Conservation (phyloP, 2,888 invertebrate species). For the Drosophila neutralis region DNA sequence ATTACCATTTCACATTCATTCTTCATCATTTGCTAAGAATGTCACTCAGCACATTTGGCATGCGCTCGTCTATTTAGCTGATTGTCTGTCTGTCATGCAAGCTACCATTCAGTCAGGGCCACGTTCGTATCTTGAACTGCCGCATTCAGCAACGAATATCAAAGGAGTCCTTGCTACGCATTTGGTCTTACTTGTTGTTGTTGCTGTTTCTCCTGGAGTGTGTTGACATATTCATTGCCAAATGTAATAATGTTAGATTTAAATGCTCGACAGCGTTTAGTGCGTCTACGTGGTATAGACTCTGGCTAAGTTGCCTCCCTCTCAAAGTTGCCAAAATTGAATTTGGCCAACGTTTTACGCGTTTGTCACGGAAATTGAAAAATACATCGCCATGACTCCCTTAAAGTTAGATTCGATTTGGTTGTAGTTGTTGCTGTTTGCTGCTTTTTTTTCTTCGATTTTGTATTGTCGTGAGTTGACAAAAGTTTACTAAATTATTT, state of each 20-base stretch:
- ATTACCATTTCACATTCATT: conserved; percentile 78
- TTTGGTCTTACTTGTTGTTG: conserved; percentile 12
- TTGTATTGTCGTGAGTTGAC: conserved; percentile 59
- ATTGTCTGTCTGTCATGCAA: conserved; percentile 58
- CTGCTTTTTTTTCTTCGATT: conserved; percentile 24
- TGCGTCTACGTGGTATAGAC: conserved; percentile 43
- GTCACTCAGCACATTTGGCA: conserved; percentile 73
- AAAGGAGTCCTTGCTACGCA: conserved; percentile 38
- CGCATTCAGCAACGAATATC: conserved; percentile 28
- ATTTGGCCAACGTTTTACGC: conserved; percentile 61
- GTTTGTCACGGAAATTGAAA: conserved; percentile 77
- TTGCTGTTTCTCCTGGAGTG: conserved; percentile 20
- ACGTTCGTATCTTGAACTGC: conserved; percentile 9
- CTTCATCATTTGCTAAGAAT: conserved; percentile 80
- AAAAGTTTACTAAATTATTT: conserved; percentile 77
- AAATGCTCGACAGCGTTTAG: conserved; percentile 69
- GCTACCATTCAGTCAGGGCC: conserved; percentile 8
- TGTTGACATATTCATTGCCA: conserved; percentile 78
- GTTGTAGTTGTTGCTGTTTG: conserved; percentile 2
- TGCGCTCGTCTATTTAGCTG: conserved; percentile 72
- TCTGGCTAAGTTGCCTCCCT: background rate
- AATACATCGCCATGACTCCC: conserved; percentile 41
- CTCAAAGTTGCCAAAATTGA: conserved; percentile 53
- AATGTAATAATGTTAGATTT: conserved; percentile 77
- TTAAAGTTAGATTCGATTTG: conserved; percentile 25